Evolutionary conservation across 2,797 vertebrate genomes (phyloP).

Genomic region (Erithacus rubecula): DNA sequence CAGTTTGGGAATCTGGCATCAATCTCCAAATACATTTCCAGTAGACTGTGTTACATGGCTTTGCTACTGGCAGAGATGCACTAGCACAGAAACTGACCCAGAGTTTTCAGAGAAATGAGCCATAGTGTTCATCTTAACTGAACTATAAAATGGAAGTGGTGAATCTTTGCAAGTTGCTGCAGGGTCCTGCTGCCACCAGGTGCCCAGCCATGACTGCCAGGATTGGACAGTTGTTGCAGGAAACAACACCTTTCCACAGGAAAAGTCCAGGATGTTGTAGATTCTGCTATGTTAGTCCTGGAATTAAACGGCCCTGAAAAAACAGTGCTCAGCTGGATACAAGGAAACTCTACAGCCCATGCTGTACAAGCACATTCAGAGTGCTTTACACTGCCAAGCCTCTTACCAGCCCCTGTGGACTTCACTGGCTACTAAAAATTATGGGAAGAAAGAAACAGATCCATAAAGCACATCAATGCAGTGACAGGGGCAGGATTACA

Average conservation of each 20-base stretch:
- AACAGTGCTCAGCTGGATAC: neutral
- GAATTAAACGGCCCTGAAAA: neutral
- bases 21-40: neutral
- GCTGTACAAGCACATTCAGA: neutral
- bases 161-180: neutral
- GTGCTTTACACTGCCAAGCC: neutral
- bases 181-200: neutral
- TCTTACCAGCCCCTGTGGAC: neutral
- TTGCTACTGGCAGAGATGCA: neutral
- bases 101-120: neutral
- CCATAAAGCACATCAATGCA: neutral
- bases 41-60: neutral
- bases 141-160: neutral
- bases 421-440: neutral
- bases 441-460: neutral
- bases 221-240: neutral
- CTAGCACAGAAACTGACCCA: neutral
- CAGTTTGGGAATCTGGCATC: slow-evolving; percentile 27
- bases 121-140: neutral
- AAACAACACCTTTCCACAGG: neutral
- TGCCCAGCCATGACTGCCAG: rapidly evolving
- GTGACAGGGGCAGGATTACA: neutral
- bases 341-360: neutral
- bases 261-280: neutral
- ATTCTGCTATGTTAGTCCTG: neutral